These are phyloP conservation scores for Corythaeola cristata DNA, from an alignment of 2,113 vertebrate genomes.

Conservation along the genomic window DNA sequence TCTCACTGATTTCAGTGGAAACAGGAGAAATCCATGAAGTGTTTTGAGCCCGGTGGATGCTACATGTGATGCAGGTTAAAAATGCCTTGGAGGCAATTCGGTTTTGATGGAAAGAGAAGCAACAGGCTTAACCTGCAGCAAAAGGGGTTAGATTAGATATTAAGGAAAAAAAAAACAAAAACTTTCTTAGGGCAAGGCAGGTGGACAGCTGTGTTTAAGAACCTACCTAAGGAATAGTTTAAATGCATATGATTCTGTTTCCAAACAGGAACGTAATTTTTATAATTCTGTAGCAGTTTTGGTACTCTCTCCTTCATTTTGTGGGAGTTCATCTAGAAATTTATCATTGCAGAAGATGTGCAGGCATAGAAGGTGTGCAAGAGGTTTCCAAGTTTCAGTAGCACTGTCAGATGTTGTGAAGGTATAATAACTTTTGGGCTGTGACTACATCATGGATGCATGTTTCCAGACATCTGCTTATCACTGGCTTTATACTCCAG, in stretches of 20 bases:
- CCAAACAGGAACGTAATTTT: background rate
- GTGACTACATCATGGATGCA: background rate
- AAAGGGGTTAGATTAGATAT: background rate
- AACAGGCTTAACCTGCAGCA: background rate
- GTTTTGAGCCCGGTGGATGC: background rate
- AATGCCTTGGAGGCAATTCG: background rate
- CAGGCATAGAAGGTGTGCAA: background rate
- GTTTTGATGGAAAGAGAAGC: background rate
- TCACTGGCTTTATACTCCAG: background rate
- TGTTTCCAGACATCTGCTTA: background rate
- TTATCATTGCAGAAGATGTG: background rate
- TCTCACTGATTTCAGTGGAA: background rate
- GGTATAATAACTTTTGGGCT: background rate
- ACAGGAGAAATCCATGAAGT: background rate
- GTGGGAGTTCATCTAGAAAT: background rate
- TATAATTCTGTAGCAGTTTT: background rate
- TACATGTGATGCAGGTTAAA: background rate
- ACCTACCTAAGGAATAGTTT: background rate
- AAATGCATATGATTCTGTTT: background rate
- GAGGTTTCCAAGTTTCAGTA: background rate
- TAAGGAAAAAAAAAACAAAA: background rate
- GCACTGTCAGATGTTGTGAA: background rate
- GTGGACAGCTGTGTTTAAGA: background rate
- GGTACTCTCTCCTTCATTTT: background rate
- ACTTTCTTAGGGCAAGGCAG: background rate